Evolutionary conservation across 2,888 invertebrate genomes (phyloP).

Genomic region (Sminthurinus aureus): DNA sequence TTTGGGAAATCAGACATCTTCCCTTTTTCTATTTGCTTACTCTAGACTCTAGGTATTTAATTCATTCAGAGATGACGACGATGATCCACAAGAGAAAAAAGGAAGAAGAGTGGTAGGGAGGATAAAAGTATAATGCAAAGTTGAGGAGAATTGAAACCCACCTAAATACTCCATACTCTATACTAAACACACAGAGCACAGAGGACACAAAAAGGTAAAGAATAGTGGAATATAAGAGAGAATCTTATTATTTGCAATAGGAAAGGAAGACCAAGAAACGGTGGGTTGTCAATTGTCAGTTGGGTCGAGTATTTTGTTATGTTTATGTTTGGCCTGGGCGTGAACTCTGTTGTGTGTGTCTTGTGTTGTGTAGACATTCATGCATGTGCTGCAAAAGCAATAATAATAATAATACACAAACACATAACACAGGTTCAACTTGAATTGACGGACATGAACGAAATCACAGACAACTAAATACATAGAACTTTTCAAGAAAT

Average conservation of each 20-base stretch:
- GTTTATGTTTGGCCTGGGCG: conserved; percentile 38
- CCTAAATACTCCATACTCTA: conserved; percentile 16
- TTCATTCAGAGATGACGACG: not conserved
- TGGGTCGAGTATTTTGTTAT: conserved; percentile 32
- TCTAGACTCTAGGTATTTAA: no score
- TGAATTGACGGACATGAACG: conserved; percentile 22
- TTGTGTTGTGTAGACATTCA: not conserved
- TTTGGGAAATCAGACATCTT: not conserved
- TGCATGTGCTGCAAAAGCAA: conserved; percentile 21
- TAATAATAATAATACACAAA: not conserved
- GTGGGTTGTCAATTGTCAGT: conserved; percentile 27
- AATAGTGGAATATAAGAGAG: not conserved
- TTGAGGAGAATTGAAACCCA: conserved; percentile 8
- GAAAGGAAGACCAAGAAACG: conserved; percentile 21
- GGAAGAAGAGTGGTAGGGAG: not conserved
- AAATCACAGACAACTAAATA: conserved; percentile 24
- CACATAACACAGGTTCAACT: not conserved
- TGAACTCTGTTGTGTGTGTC: conserved; percentile 17
- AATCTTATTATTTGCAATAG: conserved; percentile 25
- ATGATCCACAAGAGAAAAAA: not conserved
- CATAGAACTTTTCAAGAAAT: not conserved
- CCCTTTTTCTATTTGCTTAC: no score
- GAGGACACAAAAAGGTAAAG: not conserved
- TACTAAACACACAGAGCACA: not conserved
- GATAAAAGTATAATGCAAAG: conserved; percentile 2